These are phyloP conservation scores for Tiliqua scincoides DNA, from an alignment of 2,113 vertebrate genomes.

Conservation along the genomic window DNA sequence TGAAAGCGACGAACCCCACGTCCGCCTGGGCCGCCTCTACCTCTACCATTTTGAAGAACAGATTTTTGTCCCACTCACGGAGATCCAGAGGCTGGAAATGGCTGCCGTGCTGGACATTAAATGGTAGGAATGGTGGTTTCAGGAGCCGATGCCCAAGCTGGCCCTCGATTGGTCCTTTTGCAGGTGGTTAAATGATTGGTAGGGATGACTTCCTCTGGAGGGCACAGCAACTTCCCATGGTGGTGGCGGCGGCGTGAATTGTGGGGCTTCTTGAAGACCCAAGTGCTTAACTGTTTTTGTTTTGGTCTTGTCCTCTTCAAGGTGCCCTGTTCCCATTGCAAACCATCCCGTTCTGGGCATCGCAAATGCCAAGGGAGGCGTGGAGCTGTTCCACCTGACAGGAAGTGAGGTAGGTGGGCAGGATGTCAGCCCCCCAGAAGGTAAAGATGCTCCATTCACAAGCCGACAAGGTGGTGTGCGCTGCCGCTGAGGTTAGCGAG, in stretches of 20 bases:
- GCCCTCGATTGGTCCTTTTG: neutral
- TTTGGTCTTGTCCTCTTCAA: slow-evolving; percentile 56
- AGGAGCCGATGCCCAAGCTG: neutral
- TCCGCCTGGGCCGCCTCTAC: slow-evolving; percentile 86
- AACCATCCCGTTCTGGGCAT: slow-evolving; percentile 81
- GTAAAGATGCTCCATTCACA: neutral
- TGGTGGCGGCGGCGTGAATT: neutral
- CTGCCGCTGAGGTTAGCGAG: neutral
- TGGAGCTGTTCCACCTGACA: slow-evolving; percentile 81
- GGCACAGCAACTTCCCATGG: neutral
- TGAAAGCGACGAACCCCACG: slow-evolving; percentile 48
- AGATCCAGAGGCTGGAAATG: slow-evolving; percentile 86
- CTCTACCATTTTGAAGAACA: slow-evolving; percentile 83
- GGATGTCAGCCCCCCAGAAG: neutral
- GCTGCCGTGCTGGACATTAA: slow-evolving; percentile 90
- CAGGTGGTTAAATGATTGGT: neutral
- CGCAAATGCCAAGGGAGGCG: slow-evolving; percentile 82
- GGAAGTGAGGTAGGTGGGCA: slow-evolving; percentile 80
- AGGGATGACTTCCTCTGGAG: neutral
- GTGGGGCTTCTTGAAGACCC: neutral
- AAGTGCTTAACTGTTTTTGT: neutral
- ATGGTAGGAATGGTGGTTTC: slow-evolving; percentile 77
- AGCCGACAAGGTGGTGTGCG: neutral
- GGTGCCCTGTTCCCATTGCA: slow-evolving; percentile 87
- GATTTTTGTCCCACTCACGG: slow-evolving; percentile 75